Conservation (phyloP, 2,888 invertebrate species). For the Sphinx pinastri region DNA sequence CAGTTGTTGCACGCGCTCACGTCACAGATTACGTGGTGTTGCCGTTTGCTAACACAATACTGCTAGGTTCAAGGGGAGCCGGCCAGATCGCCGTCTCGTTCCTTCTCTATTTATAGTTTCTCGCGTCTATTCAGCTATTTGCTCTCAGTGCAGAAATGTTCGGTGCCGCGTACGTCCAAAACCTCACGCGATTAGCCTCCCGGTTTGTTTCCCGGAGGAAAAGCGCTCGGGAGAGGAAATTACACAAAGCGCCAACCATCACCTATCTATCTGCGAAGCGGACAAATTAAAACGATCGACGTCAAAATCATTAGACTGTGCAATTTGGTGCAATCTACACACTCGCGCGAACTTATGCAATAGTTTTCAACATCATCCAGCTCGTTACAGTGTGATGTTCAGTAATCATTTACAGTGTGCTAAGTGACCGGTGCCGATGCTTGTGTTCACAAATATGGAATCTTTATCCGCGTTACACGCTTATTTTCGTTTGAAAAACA, state of each 20-base stretch:
- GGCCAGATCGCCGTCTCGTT: slow-evolving; percentile 77
- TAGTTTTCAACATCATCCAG: slow-evolving; percentile 60
- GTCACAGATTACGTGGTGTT: slow-evolving; percentile 72
- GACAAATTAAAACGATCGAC: slow-evolving; percentile 57
- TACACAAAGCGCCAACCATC: slow-evolving; percentile 24
- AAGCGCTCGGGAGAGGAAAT: slow-evolving; percentile 32
- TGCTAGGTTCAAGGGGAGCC: slow-evolving; percentile 82
- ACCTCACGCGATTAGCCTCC: slow-evolving; percentile 55
- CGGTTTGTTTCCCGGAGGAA: slow-evolving; percentile 57
- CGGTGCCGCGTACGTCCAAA: slow-evolving; percentile 76
- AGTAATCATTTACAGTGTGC: slow-evolving; percentile 66
- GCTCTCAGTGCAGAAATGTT: slow-evolving; percentile 81
- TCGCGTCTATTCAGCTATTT: slow-evolving; percentile 76
- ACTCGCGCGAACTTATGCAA: slow-evolving; percentile 69
- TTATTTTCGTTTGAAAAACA: slow-evolving; percentile 71
- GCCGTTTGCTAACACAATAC: slow-evolving; percentile 58
- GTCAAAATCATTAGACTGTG: slow-evolving; percentile 67
- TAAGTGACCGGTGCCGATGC: slow-evolving; percentile 55
- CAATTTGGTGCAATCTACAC: slow-evolving; percentile 66
- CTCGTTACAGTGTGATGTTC: slow-evolving; percentile 66
- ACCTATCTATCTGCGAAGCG: slow-evolving; percentile 23
- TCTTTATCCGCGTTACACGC: slow-evolving; percentile 32
- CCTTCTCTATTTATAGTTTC: slow-evolving; percentile 80
- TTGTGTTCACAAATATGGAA: slow-evolving; percentile 35
- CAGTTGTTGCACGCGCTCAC: slow-evolving; percentile 69